Evolutionary conservation across 1,140 invertebrate species (phyloP).

Genomic region (Zaprionus capensis): DNA sequence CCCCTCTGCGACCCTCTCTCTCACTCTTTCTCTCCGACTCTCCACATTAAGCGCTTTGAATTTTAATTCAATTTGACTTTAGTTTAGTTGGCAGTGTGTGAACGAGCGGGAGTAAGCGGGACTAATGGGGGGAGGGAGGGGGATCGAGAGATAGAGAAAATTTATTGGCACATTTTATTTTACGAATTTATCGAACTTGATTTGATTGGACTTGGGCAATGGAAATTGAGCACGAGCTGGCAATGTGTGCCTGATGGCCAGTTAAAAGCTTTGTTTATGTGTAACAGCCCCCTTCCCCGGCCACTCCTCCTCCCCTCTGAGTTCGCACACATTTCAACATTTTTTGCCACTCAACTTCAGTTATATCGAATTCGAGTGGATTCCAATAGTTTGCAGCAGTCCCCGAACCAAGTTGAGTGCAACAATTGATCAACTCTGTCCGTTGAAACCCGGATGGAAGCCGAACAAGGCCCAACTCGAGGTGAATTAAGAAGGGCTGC

Average conservation of each 20-base stretch:
- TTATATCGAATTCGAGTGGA: conserved; percentile 40
- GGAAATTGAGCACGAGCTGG: conserved; percentile 40
- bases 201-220: conserved; percentile 60
- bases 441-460: background rate
- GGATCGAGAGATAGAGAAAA: conserved; percentile 40
- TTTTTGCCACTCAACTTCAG: conserved; percentile 18
- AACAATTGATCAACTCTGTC: conserved; percentile 6
- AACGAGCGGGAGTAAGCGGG: conserved; percentile 13
- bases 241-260: conserved; percentile 44
- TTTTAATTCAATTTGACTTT: conserved; percentile 82
- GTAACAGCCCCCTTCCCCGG: background rate
- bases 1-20: background rate
- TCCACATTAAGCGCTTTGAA: conserved; percentile 74
- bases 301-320: background rate
- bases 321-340: background rate
- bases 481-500: background rate
- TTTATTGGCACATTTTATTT: conserved; percentile 79
- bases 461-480: background rate
- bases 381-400: conserved; percentile 17
- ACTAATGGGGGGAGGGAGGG: conserved; percentile 7
- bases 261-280: conserved; percentile 52
- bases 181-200: conserved; percentile 73
- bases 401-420: background rate
- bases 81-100: conserved; percentile 63
- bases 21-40: background rate